These are phyloP conservation scores for Lydus trimaculatus DNA, from an alignment of 2,888 invertebrate genomes.

Conservation along the genomic window DNA sequence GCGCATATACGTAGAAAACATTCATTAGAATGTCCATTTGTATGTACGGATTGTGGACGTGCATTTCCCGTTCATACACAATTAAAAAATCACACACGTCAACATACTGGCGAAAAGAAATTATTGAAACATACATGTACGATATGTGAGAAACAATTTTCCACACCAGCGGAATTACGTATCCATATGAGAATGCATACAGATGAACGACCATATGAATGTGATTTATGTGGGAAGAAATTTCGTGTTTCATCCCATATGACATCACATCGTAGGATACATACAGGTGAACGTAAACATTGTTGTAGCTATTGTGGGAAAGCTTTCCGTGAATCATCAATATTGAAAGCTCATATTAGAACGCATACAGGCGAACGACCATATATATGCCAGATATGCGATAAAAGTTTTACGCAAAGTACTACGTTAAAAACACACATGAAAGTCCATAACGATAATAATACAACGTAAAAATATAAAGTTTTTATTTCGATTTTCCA, in stretches of 20 bases:
- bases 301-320: slow-evolving; percentile 44
- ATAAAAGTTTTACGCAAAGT: slow-evolving; percentile 47
- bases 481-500: too few species aligned
- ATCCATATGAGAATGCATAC: slow-evolving; percentile 46
- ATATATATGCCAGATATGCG: slow-evolving; percentile 45
- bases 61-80: slow-evolving; percentile 44
- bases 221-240: slow-evolving; percentile 46
- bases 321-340: slow-evolving; percentile 44
- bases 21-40: slow-evolving; percentile 48
- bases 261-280: slow-evolving; percentile 46
- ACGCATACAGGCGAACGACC: slow-evolving; percentile 50
- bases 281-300: slow-evolving; percentile 46
- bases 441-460: slow-evolving; percentile 36
- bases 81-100: slow-evolving; percentile 45
- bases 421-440: slow-evolving; percentile 46
- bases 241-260: slow-evolving; percentile 53
- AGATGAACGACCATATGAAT: slow-evolving; percentile 47
- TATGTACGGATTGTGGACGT: slow-evolving; percentile 47
- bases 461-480: too few species aligned
- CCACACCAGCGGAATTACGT: slow-evolving; percentile 39
- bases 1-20: slow-evolving; percentile 46
- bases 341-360: slow-evolving; percentile 45
- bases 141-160: slow-evolving; percentile 42
- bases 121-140: slow-evolving; percentile 40
- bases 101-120: slow-evolving; percentile 47